Base-by-base conservation (phyloP, 92 coral and sea anemone species). In the Parazoanthus swiftii region DNA sequence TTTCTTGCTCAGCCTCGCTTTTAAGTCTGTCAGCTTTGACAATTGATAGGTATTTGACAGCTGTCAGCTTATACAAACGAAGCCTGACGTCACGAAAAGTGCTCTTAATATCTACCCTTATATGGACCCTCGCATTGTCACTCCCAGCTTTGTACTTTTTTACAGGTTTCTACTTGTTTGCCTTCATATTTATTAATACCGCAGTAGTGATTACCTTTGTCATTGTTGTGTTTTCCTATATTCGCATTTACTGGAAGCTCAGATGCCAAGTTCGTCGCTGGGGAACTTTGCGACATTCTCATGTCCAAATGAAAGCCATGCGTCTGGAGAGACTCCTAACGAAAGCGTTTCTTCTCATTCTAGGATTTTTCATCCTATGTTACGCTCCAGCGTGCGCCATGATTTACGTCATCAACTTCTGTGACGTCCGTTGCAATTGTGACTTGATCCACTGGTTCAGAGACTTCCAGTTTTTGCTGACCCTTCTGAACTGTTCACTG, bases 1-100 rank as follows among this genome's bases (percentile, higher is more conserved):
- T 94, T 58, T 88, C 98, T 0, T 93, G 97, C 44, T 82, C 92
- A 44, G 98, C 98, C 23, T 94, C 98, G 42, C 89, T 91, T 14
- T 90, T 96, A 44, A 96, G 93, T 81, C 92, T 96, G 43, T 92
- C 95, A 44, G 98, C 98, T 42, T 80, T 96, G 56, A 93, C 98
- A 8, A 87, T 94, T 26, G 98, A 92, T 80, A 90, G 98, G 29
- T 92, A 96, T 91, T 85, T 96, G 39, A 92, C 95, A 42, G 89
- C 94, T 23, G 90, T 92, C 88, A 90, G 95, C 80, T 80, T 94
- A 88, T 89, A 92, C 75, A 94, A 89, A 85, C 87, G 97, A 71
- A 81, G 85, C 59, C 85, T 93, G 46, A 89, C 91, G 4, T 39
- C 72, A 25, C 83, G 85, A 33, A 89, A 81, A 35, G 95, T 91